Evolutionary conservation across 2,113 vertebrate species (phyloP).

Genomic region (Chauna torquata): DNA sequence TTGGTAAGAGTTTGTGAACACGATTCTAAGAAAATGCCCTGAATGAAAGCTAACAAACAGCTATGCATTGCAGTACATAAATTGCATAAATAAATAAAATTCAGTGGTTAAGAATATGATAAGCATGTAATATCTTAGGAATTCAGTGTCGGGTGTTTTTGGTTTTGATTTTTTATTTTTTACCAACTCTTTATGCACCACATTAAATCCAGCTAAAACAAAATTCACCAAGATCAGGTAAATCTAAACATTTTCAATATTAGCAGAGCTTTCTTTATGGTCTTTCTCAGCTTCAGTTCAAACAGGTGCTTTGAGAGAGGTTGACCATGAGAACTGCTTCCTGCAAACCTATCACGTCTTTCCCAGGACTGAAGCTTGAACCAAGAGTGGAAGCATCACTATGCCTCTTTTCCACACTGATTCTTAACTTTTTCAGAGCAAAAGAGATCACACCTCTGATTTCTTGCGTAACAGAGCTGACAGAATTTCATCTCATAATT

Average conservation of each 20-base stretch:
- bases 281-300: background rate
- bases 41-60: background rate
- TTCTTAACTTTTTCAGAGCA: background rate
- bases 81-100: background rate
- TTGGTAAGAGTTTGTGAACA: background rate
- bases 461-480: background rate
- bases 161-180: background rate
- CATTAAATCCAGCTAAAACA: background rate
- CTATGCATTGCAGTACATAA: background rate
- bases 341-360: background rate
- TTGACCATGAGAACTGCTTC: background rate
- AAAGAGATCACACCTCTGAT: background rate
- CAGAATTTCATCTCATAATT: background rate
- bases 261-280: background rate
- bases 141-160: background rate
- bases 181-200: background rate
- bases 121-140: fast-evolving
- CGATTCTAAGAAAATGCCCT: background rate
- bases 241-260: background rate
- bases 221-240: background rate
- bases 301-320: background rate
- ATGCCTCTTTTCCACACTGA: background rate
- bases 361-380: background rate
- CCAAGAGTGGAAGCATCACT: background rate
- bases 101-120: background rate